Percentiles rank a stretch among this genome's conserved stretches.
These are phyloP conservation scores for Octomys mimax DNA, from an alignment of 2,797 vertebrate genomes.

Conservation along the genomic window DNA sequence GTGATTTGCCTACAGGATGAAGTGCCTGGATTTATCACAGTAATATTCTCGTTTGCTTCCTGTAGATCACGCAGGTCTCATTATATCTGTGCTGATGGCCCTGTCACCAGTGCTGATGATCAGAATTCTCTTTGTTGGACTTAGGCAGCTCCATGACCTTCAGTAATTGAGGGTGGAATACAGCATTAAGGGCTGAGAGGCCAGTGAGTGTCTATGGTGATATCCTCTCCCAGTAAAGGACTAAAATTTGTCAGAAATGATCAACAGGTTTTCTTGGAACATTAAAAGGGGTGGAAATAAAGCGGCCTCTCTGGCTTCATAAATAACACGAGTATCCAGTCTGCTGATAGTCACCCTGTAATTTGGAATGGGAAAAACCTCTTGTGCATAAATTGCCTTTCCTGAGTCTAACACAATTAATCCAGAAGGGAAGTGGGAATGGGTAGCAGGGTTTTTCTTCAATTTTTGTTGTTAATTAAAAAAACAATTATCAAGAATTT, in stretches of 20 bases:
- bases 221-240: constrained; percentile 31
- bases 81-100: constrained; percentile 55
- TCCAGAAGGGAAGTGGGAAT: constrained; percentile 82
- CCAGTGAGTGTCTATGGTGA: constrained; percentile 6
- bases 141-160: neutral
- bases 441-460: constrained; percentile 54
- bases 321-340: constrained; percentile 39
- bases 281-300: constrained; percentile 54
- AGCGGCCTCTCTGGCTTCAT: constrained; percentile 28
- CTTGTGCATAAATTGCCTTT: constrained; percentile 70
- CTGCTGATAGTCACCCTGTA: constrained; percentile 65
- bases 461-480: constrained; percentile 89
- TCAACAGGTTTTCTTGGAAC: constrained; percentile 58
- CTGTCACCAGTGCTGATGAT: constrained; percentile 62
- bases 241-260: constrained; percentile 64
- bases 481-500: constrained; percentile 86
- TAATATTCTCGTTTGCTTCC: constrained; percentile 72
- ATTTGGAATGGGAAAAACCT: constrained; percentile 77
- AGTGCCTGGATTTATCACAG: constrained; percentile 61
- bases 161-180: constrained; percentile 57
- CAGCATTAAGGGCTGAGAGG: neutral
- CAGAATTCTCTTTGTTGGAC: neutral
- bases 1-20: neutral
- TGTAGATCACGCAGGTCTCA: constrained; percentile 50
- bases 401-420: constrained; percentile 85